Base-by-base conservation (phyloP, 2,888 invertebrate species). In the Saturnia pavonia region DNA sequence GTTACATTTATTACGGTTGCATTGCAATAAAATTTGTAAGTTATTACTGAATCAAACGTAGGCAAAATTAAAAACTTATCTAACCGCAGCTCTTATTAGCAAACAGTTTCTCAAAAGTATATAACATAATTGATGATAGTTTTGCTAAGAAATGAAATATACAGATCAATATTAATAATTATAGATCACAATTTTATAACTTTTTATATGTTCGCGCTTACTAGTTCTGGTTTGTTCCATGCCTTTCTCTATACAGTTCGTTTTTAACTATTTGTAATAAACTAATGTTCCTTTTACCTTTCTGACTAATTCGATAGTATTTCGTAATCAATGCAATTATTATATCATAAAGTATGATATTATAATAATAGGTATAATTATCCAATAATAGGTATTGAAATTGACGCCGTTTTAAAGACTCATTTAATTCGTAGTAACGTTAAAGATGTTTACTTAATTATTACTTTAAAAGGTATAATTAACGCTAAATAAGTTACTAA, bases 181-280 rank as follows among this genome's bases (percentile, higher is more conserved):
- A 51, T 51, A 51, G 22, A 22, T 54, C 2, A 34, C 6, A 34
- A 34, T 2, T 34, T 34, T 34, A 34, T 34, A 34, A 34, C n/a
- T 34, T 4, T 34, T 34, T 34, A 19, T n/a, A 54, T 16, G n/a
- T 0, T n/a, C 54, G 2, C 19, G 22, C n/a, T 54, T 54, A 54
- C 9, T 8, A n/a, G 22, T 69, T n/a, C 48, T 48, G 34, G 74
- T 70, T 71, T 73, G 76, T 74, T 76, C 70, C 71, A 73, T 74
- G 71, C 75, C 82, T 84, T 82, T 80, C 81, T 77, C 81, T 77
- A 80, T 74, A 74, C 81, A 85, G 85, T 85, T 86, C 84, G 81
- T 82, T 75, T 72, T 72, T 80, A 54, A 22, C 22, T 80, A 34
- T 69, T 69, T 69, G 63, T 78, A 78, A 76, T 74, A 74, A 78